Conservation (phyloP, 2,797 vertebrate species). For the Chromis chromis region DNA sequence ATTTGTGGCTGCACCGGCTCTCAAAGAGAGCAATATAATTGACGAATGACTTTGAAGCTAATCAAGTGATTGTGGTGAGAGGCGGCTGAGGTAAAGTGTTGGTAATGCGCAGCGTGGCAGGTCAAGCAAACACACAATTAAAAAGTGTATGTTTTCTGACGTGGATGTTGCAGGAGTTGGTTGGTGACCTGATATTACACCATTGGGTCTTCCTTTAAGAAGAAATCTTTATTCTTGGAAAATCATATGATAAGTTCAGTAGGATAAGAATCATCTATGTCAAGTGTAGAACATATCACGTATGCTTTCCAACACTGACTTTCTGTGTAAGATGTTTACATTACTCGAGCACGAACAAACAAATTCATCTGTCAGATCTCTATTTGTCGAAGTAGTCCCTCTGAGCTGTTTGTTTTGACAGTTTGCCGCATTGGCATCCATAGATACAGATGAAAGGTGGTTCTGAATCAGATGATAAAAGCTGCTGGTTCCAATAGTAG, state of each 20-base stretch:
- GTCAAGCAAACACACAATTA: conserved; percentile 22
- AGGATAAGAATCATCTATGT: background rate
- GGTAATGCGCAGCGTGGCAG: conserved; percentile 16
- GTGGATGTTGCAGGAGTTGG: background rate
- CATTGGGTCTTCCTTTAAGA: background rate
- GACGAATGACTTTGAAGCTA: conserved; percentile 68
- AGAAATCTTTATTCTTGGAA: background rate
- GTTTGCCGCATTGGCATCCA: conserved; percentile 40
- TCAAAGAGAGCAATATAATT: conserved; percentile 63
- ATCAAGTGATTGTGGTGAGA: conserved; percentile 69
- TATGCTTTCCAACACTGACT: background rate
- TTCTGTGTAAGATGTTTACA: conserved; percentile 36
- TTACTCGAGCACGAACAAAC: conserved; percentile 39
- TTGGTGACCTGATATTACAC: conserved; percentile 20
- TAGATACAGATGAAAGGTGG: conserved; percentile 64
- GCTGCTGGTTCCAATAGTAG: conserved; percentile 43
- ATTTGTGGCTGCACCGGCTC: conserved; percentile 56
- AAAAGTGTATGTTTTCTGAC: conserved; percentile 17
- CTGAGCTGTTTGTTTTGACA: conserved; percentile 62
- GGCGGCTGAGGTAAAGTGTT: conserved; percentile 41
- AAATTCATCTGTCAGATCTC: conserved; percentile 43
- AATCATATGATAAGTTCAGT: background rate
- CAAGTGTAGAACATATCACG: background rate
- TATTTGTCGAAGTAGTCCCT: conserved; percentile 34
- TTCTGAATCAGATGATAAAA: conserved; percentile 61